Conservation (phyloP, 2,113 vertebrate species). For the Pseudorectes ferrugineus region DNA sequence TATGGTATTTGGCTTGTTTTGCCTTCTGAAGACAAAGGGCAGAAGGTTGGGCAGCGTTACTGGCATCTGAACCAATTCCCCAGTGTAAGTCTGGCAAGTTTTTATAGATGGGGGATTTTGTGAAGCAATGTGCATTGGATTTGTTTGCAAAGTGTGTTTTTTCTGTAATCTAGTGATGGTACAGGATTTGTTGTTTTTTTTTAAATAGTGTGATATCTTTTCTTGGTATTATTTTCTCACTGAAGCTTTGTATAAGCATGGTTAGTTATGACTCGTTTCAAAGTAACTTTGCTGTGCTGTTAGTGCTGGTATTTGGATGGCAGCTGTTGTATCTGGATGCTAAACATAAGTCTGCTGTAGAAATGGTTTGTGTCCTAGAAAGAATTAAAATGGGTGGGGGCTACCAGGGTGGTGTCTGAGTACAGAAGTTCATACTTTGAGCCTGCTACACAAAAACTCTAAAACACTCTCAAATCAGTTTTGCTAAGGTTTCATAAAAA, state of each 20-base stretch:
- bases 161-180: constrained; percentile 4
- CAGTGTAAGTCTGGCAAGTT: neutral
- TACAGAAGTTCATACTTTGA: neutral
- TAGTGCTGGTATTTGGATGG: constrained; percentile 38
- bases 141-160: neutral
- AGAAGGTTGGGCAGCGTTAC: neutral
- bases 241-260: constrained; percentile 30
- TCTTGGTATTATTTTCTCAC: neutral
- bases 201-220: neutral
- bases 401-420: neutral
- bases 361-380: neutral
- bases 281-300: constrained; percentile 15
- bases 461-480: constrained; percentile 4
- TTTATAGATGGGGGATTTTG: neutral
- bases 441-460: constrained; percentile 32
- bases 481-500: neutral
- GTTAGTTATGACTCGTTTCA: constrained; percentile 4
- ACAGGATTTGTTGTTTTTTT: neutral
- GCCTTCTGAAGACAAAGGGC: constrained; percentile 23
- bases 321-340: neutral
- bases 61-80: constrained; percentile 31
- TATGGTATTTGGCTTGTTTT: neutral
- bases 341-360: neutral
- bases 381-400: neutral
- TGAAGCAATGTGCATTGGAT: constrained; percentile 19